phyloP scores from a whole-genome alignment of 1,140 invertebrate species.

The Dufourea novaeangliae region DNA sequence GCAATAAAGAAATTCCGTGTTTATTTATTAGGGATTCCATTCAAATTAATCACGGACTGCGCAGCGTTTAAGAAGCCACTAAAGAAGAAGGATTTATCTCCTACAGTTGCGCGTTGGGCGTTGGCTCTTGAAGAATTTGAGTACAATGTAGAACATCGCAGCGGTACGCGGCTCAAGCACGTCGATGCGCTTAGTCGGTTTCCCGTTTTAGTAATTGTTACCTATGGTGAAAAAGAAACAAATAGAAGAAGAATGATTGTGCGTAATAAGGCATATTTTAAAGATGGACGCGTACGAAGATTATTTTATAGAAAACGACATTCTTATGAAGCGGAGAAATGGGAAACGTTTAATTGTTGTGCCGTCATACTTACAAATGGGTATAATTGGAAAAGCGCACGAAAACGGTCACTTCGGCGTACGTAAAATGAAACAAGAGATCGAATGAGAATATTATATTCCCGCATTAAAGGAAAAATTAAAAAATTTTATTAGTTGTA shows the following conservation, averaged over 20 bases:
- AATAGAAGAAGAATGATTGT: conserved; percentile 62
- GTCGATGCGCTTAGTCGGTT: conserved; percentile 77
- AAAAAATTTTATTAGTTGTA: too few species aligned
- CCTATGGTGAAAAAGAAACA: conserved; percentile 51
- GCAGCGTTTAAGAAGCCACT: conserved; percentile 71
- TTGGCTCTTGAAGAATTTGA: conserved; percentile 71
- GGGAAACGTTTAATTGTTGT: conserved; percentile 57
- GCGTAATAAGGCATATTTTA: conserved; percentile 58
- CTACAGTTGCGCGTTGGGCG: conserved; percentile 73
- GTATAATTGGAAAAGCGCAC: conserved; percentile 38
- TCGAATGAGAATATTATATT: too few species aligned
- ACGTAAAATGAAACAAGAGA: conserved; percentile 33
- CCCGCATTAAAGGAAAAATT: too few species aligned
- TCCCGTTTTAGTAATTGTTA: conserved; percentile 54
- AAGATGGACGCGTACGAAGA: conserved; percentile 35
- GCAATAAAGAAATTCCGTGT: conserved; percentile 65
- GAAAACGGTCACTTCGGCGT: conserved; percentile 51
- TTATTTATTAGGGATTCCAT: too few species aligned
- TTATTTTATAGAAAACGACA: conserved; percentile 36
- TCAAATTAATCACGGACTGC: conserved; percentile 28
- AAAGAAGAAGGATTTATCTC: conserved; percentile 72
- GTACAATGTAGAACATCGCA: conserved; percentile 72
- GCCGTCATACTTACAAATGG: conserved; percentile 53
- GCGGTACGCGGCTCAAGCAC: conserved; percentile 74
- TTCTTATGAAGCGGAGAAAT: conserved; percentile 33